Conservation (phyloP, 1,140 invertebrate genomes). For the Cydia strobilella region DNA sequence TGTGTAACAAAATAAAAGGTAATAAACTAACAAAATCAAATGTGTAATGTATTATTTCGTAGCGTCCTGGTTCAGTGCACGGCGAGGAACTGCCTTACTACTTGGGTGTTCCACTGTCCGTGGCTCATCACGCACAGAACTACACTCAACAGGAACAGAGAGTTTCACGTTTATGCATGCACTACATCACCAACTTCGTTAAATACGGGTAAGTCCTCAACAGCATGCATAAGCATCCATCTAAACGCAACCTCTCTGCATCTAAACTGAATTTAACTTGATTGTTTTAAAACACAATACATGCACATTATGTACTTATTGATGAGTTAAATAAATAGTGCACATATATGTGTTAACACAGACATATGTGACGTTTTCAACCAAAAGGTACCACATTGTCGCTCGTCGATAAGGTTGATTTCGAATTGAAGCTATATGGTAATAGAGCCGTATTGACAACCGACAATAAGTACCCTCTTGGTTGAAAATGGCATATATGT, state of each 20-base stretch:
- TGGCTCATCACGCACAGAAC: constrained; percentile 82
- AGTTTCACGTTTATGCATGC: constrained; percentile 87
- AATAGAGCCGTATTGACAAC: too few species aligned
- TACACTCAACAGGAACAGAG: constrained; percentile 86
- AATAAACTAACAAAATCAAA: background rate
- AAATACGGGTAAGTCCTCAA: constrained; percentile 86
- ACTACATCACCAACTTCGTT: constrained; percentile 92
- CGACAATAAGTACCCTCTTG: too few species aligned
- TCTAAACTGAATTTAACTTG: background rate
- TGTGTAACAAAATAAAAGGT: too few species aligned
- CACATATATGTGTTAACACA: too few species aligned
- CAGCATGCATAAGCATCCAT: constrained; percentile 1
- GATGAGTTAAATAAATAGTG: too few species aligned
- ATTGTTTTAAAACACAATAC: background rate
- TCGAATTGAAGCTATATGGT: too few species aligned
- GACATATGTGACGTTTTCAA: too few species aligned
- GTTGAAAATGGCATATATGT: too few species aligned
- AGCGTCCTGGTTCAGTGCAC: constrained; percentile 89
- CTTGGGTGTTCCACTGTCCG: constrained; percentile 92
- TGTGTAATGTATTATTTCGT: constrained; percentile 50
- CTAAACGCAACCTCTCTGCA: background rate
- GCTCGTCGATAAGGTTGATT: too few species aligned
- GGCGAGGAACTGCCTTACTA: constrained; percentile 98
- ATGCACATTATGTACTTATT: too few species aligned
- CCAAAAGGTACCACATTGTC: too few species aligned